phyloP scores from a whole-genome alignment of 2,888 invertebrate species.

The Lissocephala sabroskyi region DNA sequence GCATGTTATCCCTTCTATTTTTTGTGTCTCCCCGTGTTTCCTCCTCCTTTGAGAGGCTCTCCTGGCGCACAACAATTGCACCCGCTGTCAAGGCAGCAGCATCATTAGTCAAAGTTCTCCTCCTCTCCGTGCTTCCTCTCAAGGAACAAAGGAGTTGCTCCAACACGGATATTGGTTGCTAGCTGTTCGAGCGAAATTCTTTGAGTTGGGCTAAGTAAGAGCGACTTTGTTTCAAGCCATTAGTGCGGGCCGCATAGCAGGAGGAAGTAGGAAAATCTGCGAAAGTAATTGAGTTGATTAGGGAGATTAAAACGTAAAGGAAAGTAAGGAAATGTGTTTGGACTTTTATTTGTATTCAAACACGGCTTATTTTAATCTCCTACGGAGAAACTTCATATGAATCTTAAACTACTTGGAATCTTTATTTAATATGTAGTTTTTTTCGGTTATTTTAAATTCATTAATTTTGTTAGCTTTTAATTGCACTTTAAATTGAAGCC shows the following conservation, averaged over 20 bases:
- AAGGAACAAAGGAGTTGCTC: no score
- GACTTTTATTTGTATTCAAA: no score
- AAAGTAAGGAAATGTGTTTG: no score
- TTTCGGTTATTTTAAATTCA: no score
- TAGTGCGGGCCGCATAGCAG: not conserved
- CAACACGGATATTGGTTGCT: conserved; percentile 23
- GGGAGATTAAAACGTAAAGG: conserved; percentile 43
- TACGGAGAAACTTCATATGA: no score
- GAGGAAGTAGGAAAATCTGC: conserved; percentile 1
- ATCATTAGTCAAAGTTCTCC: conserved; percentile 47
- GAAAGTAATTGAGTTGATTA: conserved; percentile 30
- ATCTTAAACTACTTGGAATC: no score
- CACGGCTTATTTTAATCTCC: no score
- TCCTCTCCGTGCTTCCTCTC: not conserved
- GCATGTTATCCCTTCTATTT: conserved; percentile 17
- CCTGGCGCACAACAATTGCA: conserved; percentile 22
- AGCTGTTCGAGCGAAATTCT: not conserved
- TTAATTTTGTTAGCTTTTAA: no score
- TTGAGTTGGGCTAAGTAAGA: not conserved
- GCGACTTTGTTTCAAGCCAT: conserved; percentile 1
- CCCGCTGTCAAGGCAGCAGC: conserved; percentile 21
- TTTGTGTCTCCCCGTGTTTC: not conserved
- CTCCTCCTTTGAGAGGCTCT: no score
- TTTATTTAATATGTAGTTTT: no score
- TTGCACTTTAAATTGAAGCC: no score